Conservation (phyloP, 2,797 vertebrate species). For the Peromyscus melanophrys region DNA sequence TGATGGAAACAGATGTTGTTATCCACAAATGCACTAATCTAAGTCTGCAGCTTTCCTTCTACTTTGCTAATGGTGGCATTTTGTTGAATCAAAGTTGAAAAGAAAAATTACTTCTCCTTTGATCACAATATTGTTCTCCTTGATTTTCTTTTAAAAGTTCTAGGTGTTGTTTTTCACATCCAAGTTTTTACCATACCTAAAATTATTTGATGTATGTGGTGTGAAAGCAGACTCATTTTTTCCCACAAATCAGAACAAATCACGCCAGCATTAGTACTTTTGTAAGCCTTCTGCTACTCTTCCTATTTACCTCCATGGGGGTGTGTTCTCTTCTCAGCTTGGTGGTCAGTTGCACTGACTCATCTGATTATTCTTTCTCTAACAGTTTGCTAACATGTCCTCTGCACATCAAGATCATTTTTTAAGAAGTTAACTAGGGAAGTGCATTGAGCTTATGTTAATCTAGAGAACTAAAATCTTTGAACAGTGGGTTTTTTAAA, state of each 20-base stretch:
- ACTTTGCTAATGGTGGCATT: background rate
- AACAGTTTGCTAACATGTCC: background rate
- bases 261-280: background rate
- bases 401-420: background rate
- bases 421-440: background rate
- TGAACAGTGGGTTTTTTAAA: background rate
- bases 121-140: background rate
- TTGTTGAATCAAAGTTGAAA: background rate
- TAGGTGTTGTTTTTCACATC: background rate
- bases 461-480: background rate
- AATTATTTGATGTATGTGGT: background rate
- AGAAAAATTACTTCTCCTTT: conserved; percentile 24
- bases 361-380: background rate
- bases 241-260: background rate
- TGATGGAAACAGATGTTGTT: background rate
- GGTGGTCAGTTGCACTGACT: background rate
- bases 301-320: background rate
- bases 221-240: background rate
- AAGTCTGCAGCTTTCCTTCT: background rate
- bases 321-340: background rate
- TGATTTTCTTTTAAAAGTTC: conserved; percentile 10
- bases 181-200: background rate
- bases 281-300: background rate
- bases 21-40: background rate
- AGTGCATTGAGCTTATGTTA: background rate